Percentiles rank a stretch among this genome's conserved stretches.
phyloP scores from a whole-genome alignment of 2,113 vertebrate genomes.

The Tychaedon coryphoeus region DNA sequence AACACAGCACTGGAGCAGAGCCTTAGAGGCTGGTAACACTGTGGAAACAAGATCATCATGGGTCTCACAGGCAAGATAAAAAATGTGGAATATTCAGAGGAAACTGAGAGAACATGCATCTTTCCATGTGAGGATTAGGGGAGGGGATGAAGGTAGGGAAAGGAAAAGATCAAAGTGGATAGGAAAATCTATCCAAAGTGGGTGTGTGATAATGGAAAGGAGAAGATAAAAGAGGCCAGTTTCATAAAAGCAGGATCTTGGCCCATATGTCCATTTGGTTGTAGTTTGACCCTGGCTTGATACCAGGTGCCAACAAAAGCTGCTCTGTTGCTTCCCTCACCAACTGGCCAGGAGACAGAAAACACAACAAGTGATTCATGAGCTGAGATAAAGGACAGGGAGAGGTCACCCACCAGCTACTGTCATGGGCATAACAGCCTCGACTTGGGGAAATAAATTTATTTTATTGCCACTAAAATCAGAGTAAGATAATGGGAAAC shows the following conservation, averaged over 20 bases:
- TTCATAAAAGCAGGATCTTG: neutral
- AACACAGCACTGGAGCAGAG: neutral
- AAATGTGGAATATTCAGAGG: neutral
- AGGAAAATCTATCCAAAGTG: neutral
- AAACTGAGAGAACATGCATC: neutral
- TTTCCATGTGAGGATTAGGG: neutral
- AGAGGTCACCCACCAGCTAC: neutral
- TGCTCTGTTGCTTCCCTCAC: neutral
- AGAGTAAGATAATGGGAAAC: neutral
- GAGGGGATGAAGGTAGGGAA: neutral
- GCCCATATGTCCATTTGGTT: neutral
- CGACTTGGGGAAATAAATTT: fast-evolving
- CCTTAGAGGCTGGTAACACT: neutral
- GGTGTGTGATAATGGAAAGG: neutral
- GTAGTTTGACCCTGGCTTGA: neutral
- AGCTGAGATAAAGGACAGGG: neutral
- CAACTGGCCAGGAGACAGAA: neutral
- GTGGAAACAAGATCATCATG: neutral
- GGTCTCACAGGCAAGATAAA: neutral
- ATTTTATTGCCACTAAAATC: neutral
- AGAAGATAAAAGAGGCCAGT: neutral
- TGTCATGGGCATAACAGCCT: neutral
- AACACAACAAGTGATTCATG: neutral
- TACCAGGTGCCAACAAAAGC: fast-evolving
- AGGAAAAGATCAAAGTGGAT: neutral